Evolutionary conservation across 2,888 invertebrate genomes (phyloP), one percentile per base, ranked within the genome.

Genomic region (Ophion ventricosus): DNA sequence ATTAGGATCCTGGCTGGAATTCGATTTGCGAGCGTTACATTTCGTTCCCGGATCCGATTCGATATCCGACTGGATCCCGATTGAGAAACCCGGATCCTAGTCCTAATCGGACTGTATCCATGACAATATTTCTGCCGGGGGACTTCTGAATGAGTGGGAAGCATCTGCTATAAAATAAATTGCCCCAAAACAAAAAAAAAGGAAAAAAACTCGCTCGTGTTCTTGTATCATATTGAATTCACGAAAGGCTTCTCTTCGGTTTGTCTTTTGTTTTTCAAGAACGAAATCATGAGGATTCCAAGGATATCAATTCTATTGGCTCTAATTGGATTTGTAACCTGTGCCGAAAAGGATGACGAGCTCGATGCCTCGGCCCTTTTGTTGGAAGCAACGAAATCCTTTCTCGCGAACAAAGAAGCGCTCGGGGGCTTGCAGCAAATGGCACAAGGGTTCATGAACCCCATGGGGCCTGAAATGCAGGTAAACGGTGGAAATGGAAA

Each of bases 381-480:
- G 73, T 90, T 96, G 87, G 96, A 97, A 87, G 95, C 96, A 82
- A 97, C 97, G 0, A 95, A 96, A 2, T 94, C 96, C 23, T 95
- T 97, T 78, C 94, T 97, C 61, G 95, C 96, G 89, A 96, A 96
- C 89, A 95, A 95, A 89, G 89, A 94, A 54, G 89, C 92, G 11
- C 90, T 95, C 67, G 95, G 95, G 0, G 95, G 95, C 1, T 93
- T 97, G 0, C 96, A 96, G 0, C 95, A 95, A 10, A 93, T 97
- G 67, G 94, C 97, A 11, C 95, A 94, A 43, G 23, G 57, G 7
- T 94, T 97, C 69, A 95, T 97, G 94, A 96, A 96, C 88, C 95
- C 96, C 0, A 96, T 11, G 14, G 49, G 95, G 76, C 95, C 95
- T 35, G 95, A 95, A 0, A 95, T 95, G 90, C 95, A 95, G 88